phyloP scores from a whole-genome alignment of 2,797 vertebrate genomes.

The Sphenodon punctatus region DNA sequence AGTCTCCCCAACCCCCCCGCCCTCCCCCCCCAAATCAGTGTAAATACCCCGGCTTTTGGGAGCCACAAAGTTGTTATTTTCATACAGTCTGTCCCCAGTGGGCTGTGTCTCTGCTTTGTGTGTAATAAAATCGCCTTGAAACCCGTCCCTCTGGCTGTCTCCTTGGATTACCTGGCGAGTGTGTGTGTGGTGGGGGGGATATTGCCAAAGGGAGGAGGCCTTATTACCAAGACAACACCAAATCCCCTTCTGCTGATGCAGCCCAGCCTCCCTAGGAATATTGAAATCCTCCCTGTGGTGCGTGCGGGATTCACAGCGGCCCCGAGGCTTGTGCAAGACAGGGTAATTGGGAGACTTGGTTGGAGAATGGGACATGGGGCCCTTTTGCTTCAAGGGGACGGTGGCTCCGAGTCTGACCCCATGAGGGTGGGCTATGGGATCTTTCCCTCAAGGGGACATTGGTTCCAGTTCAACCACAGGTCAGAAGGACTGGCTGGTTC shows the following conservation, averaged over 20 bases:
- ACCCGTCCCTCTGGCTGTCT: background rate
- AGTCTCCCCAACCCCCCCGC: background rate
- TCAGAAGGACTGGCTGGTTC: no score
- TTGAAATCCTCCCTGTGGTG: background rate
- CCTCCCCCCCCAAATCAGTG: background rate
- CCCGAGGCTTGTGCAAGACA: no score
- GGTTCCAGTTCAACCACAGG: no score
- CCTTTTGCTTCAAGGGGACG: no score
- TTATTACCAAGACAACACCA: background rate
- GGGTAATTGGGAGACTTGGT: no score
- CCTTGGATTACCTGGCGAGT: background rate
- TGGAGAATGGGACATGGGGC: no score
- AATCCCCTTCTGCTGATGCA: background rate
- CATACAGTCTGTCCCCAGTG: background rate
- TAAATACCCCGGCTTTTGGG: background rate
- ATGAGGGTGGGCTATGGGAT: no score
- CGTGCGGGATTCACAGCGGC: no score
- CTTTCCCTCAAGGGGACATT: no score
- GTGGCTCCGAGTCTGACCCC: no score
- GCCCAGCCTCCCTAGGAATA: background rate
- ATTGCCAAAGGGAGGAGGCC: background rate
- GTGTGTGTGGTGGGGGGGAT: background rate
- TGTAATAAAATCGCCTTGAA: constrained; percentile 5
- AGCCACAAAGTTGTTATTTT: background rate
- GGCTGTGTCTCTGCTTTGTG: background rate